Evolutionary conservation across 1,140 invertebrate genomes (phyloP).

Genomic region (Cydia strobilella): DNA sequence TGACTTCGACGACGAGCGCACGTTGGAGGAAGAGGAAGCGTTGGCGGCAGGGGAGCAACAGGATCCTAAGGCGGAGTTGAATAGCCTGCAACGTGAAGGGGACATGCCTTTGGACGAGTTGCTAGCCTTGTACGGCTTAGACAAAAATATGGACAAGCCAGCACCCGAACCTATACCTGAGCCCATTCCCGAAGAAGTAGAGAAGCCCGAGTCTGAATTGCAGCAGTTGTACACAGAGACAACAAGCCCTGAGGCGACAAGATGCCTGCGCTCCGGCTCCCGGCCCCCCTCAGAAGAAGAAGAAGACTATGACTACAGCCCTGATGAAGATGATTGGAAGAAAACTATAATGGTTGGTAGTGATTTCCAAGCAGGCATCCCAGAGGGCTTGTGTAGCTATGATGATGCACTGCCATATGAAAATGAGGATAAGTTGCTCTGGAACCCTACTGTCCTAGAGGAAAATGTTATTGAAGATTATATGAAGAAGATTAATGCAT

Average conservation of each 20-base stretch:
- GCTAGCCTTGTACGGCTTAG: conserved; percentile 91
- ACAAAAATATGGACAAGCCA: conserved; percentile 79
- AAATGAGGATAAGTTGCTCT: conserved; percentile 97
- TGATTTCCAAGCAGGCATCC: conserved; percentile 96
- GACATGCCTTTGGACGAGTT: conserved; percentile 98
- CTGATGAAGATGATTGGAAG: conserved; percentile 89
- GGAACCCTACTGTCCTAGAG: conserved; percentile 91
- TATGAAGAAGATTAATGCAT: conserved; percentile 83
- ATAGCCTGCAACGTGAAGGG: conserved; percentile 92
- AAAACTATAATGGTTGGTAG: conserved; percentile 97
- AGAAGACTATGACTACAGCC: conserved; percentile 88
- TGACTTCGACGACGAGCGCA: conserved; percentile 98
- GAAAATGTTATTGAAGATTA: conserved; percentile 91
- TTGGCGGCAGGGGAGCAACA: conserved; percentile 89
- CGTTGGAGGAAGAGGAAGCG: conserved; percentile 97
- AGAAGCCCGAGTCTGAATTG: conserved; percentile 66
- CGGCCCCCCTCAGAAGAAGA: conserved; percentile 82
- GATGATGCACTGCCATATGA: conserved; percentile 97
- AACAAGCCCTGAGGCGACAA: conserved; percentile 64
- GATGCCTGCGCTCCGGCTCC: conserved; percentile 73
- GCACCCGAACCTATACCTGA: conserved; percentile 75
- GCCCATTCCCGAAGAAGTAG: conserved; percentile 75
- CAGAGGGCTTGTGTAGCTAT: conserved; percentile 94
- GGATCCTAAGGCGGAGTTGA: conserved; percentile 92
- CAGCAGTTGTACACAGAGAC: conserved; percentile 69